Evolutionary conservation across 1,140 invertebrate species (phyloP).

Genomic region (Meteorus sp.): DNA sequence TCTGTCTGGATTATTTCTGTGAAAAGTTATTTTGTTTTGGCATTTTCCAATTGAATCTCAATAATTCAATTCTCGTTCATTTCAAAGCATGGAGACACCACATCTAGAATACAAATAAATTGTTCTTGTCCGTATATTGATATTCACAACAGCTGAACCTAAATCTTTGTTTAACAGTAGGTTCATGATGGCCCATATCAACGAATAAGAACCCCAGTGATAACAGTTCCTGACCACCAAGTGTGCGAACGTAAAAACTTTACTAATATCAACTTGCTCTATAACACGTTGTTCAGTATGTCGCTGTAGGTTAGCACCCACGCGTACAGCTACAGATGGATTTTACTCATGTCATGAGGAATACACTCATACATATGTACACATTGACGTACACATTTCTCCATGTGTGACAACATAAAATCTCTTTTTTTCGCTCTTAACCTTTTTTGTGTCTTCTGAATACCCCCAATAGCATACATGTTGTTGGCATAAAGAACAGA

Average conservation of each 20-base stretch:
- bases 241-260: constrained; percentile 43
- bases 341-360: constrained; percentile 33
- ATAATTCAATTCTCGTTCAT: too few species aligned
- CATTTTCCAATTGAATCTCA: too few species aligned
- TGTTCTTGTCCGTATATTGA: too few species aligned
- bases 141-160: constrained; percentile 7
- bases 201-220: constrained; percentile 22
- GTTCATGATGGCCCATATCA: constrained; percentile 11
- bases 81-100: too few species aligned
- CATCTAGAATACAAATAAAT: too few species aligned
- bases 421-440: neutral
- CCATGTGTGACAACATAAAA: constrained; percentile 1
- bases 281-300: constrained; percentile 25
- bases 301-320: constrained; percentile 3
- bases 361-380: too few species aligned
- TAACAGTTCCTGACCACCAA: constrained; percentile 22
- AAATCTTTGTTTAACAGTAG: constrained; percentile 16
- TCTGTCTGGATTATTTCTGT: too few species aligned
- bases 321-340: constrained; percentile 26
- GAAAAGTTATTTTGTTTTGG: too few species aligned
- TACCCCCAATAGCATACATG: too few species aligned
- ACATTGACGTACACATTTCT: neutral
- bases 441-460: too few species aligned
- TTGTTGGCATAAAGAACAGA: too few species aligned
- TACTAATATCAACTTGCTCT: constrained; percentile 46